These are phyloP conservation scores for Triplophysa siluroides DNA, from an alignment of 2,113 vertebrate genomes.

Conservation along the genomic window DNA sequence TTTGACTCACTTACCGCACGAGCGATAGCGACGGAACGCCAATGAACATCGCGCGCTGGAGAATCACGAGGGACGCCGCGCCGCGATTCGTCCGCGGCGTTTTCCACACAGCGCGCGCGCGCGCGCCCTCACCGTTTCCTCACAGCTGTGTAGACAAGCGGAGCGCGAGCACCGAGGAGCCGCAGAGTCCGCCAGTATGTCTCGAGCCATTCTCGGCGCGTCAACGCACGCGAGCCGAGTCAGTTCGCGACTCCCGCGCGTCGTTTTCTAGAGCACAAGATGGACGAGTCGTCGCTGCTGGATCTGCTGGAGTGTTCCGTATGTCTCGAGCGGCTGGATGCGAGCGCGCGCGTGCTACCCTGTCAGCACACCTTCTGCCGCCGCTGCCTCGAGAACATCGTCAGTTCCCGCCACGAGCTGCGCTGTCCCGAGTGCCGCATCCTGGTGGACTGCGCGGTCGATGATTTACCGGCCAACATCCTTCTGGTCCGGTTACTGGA, in stretches of 20 bases:
- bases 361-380: constrained; percentile 98
- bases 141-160: constrained; percentile 19
- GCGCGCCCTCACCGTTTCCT: constrained; percentile 27
- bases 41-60: neutral
- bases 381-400: constrained; percentile 93
- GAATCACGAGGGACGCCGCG: neutral
- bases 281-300: constrained; percentile 95
- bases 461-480: constrained; percentile 92
- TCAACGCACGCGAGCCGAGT: constrained; percentile 40
- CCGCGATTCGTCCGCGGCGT: neutral
- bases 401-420: constrained; percentile 90
- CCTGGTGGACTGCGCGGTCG: constrained; percentile 92
- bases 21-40: neutral
- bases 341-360: constrained; percentile 90
- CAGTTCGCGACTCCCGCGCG: constrained; percentile 54
- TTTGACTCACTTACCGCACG: too few species aligned
- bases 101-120: neutral
- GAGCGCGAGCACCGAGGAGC: neutral
- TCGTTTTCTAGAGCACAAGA: constrained; percentile 72
- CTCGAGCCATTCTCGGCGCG: neutral
- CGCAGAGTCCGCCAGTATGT: neutral
- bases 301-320: constrained; percentile 95
- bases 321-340: constrained; percentile 93
- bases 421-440: constrained; percentile 95
- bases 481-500: constrained; percentile 90